Evolutionary conservation across 2,888 invertebrate species (phyloP).

Genomic region (Laspeyria flexula): DNA sequence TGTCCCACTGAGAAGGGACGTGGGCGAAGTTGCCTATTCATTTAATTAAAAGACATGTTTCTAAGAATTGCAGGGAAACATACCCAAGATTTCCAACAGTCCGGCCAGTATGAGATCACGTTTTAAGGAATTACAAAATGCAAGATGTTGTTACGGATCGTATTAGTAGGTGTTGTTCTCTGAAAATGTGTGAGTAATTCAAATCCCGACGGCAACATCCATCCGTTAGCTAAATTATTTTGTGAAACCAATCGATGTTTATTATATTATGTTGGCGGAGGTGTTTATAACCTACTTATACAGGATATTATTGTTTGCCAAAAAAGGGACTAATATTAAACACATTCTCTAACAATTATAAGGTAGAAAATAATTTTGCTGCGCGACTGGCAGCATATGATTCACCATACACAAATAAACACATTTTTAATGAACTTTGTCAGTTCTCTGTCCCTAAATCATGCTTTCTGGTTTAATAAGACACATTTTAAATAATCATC

Average conservation of each 20-base stretch:
- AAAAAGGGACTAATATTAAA: slow-evolving; percentile 52
- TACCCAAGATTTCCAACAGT: slow-evolving; percentile 38
- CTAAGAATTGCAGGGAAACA: slow-evolving; percentile 43
- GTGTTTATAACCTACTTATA: slow-evolving; percentile 39
- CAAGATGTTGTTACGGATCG: slow-evolving; percentile 21
- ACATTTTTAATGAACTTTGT: slow-evolving; percentile 57
- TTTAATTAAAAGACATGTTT: slow-evolving; percentile 35
- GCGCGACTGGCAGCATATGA: slow-evolving; percentile 49
- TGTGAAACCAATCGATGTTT: slow-evolving; percentile 16
- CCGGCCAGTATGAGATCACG: slow-evolving; percentile 41
- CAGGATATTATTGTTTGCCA: slow-evolving; percentile 58
- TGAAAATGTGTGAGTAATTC: slow-evolving; percentile 25
- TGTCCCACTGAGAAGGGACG: slow-evolving; percentile 21
- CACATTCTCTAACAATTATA: slow-evolving; percentile 39
- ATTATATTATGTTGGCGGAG: slow-evolving; percentile 21
- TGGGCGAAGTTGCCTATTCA: slow-evolving; percentile 41
- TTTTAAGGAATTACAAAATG: slow-evolving; percentile 32
- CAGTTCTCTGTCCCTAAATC: slow-evolving; percentile 60
- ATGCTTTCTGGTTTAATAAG: slow-evolving; percentile 53
- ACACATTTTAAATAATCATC: slow-evolving; percentile 43
- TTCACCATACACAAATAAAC: slow-evolving; percentile 75
- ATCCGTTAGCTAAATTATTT: slow-evolving; percentile 13
- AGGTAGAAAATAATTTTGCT: slow-evolving; percentile 7
- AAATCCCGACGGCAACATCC: slow-evolving; percentile 5
- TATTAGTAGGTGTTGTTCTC: slow-evolving; percentile 12